Evolutionary conservation across 2,113 vertebrate species (phyloP).

Genomic region (Cynoglossus semilaevis): DNA sequence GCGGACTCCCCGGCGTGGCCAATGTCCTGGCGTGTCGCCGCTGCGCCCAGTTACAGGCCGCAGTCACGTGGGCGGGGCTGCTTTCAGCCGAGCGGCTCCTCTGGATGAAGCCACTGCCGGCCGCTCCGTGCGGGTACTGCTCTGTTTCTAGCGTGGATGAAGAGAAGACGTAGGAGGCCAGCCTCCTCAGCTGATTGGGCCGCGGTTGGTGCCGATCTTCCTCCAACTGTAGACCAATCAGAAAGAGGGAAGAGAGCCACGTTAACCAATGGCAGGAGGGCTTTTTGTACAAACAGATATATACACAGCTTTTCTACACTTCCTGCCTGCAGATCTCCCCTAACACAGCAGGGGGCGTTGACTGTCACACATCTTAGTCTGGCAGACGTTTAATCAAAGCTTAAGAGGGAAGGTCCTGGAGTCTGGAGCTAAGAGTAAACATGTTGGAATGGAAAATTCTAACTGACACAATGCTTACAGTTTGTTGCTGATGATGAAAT

Average conservation of each 20-base stretch:
- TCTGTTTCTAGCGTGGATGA: slow-evolving; percentile 98
- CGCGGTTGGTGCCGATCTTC: slow-evolving; percentile 91
- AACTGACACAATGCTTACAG: too few species aligned
- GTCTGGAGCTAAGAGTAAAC: neutral
- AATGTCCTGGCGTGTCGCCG: slow-evolving; percentile 63
- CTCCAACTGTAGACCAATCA: slow-evolving; percentile 98
- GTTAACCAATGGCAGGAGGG: slow-evolving; percentile 73
- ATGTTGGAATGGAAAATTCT: too few species aligned
- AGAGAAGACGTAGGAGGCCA: slow-evolving; percentile 99
- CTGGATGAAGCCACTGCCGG: slow-evolving; percentile 89
- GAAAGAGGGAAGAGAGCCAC: slow-evolving; percentile 83
- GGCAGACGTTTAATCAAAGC: slow-evolving; percentile 44
- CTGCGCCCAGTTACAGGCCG: slow-evolving; percentile 57
- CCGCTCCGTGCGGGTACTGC: slow-evolving; percentile 85
- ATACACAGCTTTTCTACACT: slow-evolving; percentile 31
- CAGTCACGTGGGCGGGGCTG: slow-evolving; percentile 88
- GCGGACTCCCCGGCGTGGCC: slow-evolving; percentile 83
- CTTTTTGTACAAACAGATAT: neutral
- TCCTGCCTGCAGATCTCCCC: slow-evolving; percentile 40
- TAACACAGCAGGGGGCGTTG: slow-evolving; percentile 42
- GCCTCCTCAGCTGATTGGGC: slow-evolving; percentile 97
- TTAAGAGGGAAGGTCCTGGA: slow-evolving; percentile 37
- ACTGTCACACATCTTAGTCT: slow-evolving; percentile 48
- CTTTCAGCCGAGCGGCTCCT: slow-evolving; percentile 98
- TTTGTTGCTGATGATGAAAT: too few species aligned